Base-by-base conservation (phyloP, 2,113 vertebrate species). In the Lonchura striata region DNA sequence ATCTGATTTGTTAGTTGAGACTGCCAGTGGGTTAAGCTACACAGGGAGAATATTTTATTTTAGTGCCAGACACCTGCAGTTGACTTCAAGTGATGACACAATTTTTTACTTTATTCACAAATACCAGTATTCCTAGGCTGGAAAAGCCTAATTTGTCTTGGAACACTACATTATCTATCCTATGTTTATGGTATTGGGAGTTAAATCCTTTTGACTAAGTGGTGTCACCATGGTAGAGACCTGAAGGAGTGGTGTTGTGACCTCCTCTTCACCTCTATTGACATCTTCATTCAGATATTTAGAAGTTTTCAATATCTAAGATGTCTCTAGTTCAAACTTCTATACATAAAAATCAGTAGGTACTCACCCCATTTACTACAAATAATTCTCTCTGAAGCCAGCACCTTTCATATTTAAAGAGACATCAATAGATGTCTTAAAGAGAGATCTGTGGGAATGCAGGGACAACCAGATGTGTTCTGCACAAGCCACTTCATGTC, bases 401-500 rank as follows among this genome's bases (percentile, higher is more conserved):
- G 6, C 31, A 31, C 15, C 7, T 77, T 77, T 77, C 69, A 41
- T 49, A 81, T 76, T 23, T 47, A 21, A 61, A 56, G 27, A 69
- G 22, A 19, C 1, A 13, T n/a, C 31, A 44, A 19, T 1, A 56
- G 13, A 15, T 9, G 33, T 35, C 4, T 44, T 44, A 44, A 44
- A 61, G 61, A 80, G 21, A n/a, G 2, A 41, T 54, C 18, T 49
- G 15, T 59, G 65, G 68, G 41, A 49, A 25, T 7, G 24, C 10
- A 50, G 63, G n/a, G 24, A 50, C n/a, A 60, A n/a, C 3, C 56
- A 75, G 30, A 10, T 27, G n/a, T 3, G 1, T 37, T 52, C 59
- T 79, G 15, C 71, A 39, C 0, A 0, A 65, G 14, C 6, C 47
- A 19, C 18, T 69, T 39, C 30, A 15, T 4, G 4, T 17, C 27